These are phyloP conservation scores for Noctua fimbriata DNA, from an alignment of 2,888 invertebrate genomes.

Conservation along the genomic window DNA sequence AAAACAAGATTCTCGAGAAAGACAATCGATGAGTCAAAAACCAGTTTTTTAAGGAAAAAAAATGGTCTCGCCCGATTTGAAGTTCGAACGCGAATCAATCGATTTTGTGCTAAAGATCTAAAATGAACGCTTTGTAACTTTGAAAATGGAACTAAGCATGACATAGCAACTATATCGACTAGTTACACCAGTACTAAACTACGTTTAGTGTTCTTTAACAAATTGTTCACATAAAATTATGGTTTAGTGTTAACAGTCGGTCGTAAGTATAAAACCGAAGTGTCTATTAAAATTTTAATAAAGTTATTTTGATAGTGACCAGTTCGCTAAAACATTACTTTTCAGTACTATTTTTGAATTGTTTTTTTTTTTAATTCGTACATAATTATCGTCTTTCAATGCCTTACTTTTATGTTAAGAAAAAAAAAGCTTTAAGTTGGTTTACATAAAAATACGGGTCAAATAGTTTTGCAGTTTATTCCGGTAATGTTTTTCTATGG, in stretches of 20 bases:
- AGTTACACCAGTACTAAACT: conserved; percentile 11
- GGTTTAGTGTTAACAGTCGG: conserved; percentile 3
- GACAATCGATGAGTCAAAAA: conserved; percentile 47
- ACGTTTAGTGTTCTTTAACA: conserved; percentile 7
- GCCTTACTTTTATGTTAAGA: neutral
- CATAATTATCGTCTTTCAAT: neutral
- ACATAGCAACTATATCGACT: neutral
- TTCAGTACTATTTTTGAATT: neutral
- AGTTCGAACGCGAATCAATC: conserved; percentile 16
- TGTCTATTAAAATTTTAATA: conserved; percentile 4
- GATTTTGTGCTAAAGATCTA: conserved; percentile 9
- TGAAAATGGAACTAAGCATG: neutral
- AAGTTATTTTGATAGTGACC: neutral
- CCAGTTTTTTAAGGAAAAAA: conserved; percentile 33
- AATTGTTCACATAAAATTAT: conserved; percentile 10
- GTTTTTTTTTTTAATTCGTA: neutral
- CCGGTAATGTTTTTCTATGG: neutral
- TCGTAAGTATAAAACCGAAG: neutral
- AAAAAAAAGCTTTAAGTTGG: neutral
- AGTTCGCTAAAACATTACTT: neutral
- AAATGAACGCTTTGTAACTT: neutral
- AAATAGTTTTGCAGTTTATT: neutral
- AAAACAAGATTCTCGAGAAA: conserved; percentile 38
- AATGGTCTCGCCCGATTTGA: neutral
- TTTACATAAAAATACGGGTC: neutral